Evolutionary conservation across 1,140 invertebrate genomes (phyloP).

Genomic region (Lepidurus apus): DNA sequence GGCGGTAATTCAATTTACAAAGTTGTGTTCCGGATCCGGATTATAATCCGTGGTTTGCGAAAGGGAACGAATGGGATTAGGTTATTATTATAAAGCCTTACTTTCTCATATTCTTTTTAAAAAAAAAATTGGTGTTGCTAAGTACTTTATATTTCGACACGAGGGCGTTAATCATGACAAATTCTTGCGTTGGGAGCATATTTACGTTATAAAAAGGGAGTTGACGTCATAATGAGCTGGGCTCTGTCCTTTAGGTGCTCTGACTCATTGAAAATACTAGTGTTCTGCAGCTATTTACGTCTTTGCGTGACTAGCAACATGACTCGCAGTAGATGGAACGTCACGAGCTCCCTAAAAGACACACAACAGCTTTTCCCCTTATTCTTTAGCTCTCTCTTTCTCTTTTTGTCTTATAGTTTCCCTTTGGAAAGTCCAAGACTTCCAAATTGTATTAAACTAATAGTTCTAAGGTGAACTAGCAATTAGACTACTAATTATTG

Average conservation of each 20-base stretch:
- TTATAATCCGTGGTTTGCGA: background rate
- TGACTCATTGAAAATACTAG: conserved; percentile 8
- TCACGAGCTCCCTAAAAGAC: conserved; percentile 2
- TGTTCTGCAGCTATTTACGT: conserved; percentile 21
- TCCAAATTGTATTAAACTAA: no score
- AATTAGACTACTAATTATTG: no score
- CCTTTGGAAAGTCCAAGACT: no score
- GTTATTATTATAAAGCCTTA: background rate
- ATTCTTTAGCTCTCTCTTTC: background rate
- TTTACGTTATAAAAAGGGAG: background rate
- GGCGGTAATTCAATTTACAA: background rate
- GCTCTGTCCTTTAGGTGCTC: conserved; percentile 3
- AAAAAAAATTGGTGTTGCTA: no score
- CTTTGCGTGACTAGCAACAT: conserved; percentile 21
- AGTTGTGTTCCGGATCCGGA: background rate
- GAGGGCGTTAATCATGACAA: conserved; percentile 23
- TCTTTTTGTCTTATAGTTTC: background rate
- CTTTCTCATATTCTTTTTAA: background rate
- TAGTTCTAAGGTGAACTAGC: no score
- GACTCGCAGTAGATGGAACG: conserved; percentile 13
- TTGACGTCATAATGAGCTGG: background rate
- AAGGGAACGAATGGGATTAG: background rate
- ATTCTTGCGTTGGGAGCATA: background rate
- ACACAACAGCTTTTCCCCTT: background rate
- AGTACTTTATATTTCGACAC: conserved; percentile 19